phyloP scores from a whole-genome alignment of 2,888 invertebrate species.

The Protophormia terraenovae region DNA sequence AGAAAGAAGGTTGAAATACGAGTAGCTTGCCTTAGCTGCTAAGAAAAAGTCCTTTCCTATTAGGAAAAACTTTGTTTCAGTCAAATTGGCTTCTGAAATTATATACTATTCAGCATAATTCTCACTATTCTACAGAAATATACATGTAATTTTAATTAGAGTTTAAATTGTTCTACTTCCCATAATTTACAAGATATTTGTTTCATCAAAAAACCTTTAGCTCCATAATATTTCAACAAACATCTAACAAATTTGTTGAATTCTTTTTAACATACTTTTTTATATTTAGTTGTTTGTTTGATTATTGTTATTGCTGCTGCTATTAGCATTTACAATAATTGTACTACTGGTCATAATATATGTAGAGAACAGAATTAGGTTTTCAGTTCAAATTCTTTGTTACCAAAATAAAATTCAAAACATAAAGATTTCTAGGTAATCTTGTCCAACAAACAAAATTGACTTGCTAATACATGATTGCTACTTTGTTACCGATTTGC shows the following conservation, averaged over 20 bases:
- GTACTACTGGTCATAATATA: background rate
- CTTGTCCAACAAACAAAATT: slow-evolving; percentile 60
- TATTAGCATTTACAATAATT: slow-evolving; percentile 50
- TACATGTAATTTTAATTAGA: no score
- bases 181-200: background rate
- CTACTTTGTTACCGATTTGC: slow-evolving; percentile 68
- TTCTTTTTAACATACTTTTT: slow-evolving; percentile 3
- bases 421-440: slow-evolving; percentile 49
- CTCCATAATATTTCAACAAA: background rate
- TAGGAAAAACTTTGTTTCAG: no score
- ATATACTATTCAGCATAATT: no score
- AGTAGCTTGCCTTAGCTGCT: no score
- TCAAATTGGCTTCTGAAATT: no score
- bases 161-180: background rate
- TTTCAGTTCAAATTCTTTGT: slow-evolving; percentile 66
- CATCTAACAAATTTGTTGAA: background rate
- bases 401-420: slow-evolving; percentile 56
- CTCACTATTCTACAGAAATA: no score
- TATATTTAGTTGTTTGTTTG: background rate
- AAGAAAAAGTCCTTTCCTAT: no score
- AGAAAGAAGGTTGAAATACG: no score
- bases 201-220: no score
- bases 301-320: background rate
- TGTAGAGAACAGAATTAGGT: slow-evolving; percentile 52
- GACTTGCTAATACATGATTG: slow-evolving; percentile 68